Evolutionary conservation across 2,888 invertebrate genomes (phyloP), one percentile per base, ranked within the genome.

Genomic region (Dryomyza anilis): DNA sequence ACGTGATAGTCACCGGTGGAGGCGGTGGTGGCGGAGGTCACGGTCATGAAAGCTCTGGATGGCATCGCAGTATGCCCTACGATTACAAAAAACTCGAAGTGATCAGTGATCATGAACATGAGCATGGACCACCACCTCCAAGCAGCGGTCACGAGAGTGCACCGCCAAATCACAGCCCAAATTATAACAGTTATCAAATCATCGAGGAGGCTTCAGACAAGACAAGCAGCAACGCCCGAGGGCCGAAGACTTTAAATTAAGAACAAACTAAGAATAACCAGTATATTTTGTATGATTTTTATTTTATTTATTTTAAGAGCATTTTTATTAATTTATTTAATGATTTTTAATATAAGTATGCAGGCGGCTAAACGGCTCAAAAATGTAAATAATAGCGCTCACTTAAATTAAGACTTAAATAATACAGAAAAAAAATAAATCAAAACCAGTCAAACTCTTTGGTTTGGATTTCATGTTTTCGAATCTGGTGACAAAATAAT

Each of bases 1-100:
- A 86, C 66, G 87, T 89, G 1, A 86, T 89, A 45, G 77, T 81
- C 7, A 69, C 87, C 1, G 81, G 71, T 3, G 73, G 71, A 2
- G 68, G 71, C 7, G 70, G 71, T 3, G 70, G 72, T 23, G 70
- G 71, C 6, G 71, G 73, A 21, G 70, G 71, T 0, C 73, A 76
- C 56, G 79, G 84, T 36, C 76, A 80, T 60, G 56, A 80, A 29
- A 76, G 76, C 39, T 77, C 79, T 33, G 83, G 84, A 30, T 85
- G 85, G 85, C 84, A 85, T 65, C 81, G 85, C 45, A 80, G 79
- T 63, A 77, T 77, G 73, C 80, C 76, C 39, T 70, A 72, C 10
- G 63, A 69, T n/a, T 58, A 62, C n/a, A 10, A 48, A 1, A 62
- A 23, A 14, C 19, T 43, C 14, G 57, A 52, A 50, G 39, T 62